Evolutionary conservation across 1,140 invertebrate genomes (phyloP).

Genomic region (Oppia nitens): DNA sequence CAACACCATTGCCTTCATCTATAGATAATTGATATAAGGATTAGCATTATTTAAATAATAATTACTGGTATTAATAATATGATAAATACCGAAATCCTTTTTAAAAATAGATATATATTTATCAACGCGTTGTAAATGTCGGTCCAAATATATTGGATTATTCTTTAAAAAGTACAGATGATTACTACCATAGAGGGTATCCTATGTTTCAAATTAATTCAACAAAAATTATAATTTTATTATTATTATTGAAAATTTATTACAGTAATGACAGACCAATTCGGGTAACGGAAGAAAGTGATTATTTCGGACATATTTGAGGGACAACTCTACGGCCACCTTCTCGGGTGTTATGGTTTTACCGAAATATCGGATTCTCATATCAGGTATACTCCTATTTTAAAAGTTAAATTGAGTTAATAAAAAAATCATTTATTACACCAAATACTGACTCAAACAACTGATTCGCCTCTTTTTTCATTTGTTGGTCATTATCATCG

Average conservation of each 20-base stretch:
- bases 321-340: background rate
- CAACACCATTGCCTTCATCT: background rate
- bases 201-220: background rate
- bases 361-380: constrained; percentile 8
- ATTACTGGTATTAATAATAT: background rate
- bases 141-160: background rate
- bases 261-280: background rate
- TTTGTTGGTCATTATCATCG: background rate
- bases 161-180: constrained; percentile 2
- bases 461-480: background rate
- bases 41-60: background rate
- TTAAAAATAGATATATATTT: background rate
- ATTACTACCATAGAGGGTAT: constrained; percentile 4
- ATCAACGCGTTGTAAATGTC: background rate
- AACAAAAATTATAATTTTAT: background rate
- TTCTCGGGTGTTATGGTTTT: constrained; percentile 12
- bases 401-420: background rate
- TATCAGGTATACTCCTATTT: background rate
- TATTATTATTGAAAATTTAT: background rate
- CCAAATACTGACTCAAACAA: constrained; percentile 2
- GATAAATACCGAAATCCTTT: background rate
- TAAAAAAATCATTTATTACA: background rate
- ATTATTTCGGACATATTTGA: constrained; percentile 5
- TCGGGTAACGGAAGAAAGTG: constrained; percentile 1
- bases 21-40: background rate